Base-by-base conservation (phyloP, 2,888 invertebrate species). In the Orchesellides sinensis region DNA sequence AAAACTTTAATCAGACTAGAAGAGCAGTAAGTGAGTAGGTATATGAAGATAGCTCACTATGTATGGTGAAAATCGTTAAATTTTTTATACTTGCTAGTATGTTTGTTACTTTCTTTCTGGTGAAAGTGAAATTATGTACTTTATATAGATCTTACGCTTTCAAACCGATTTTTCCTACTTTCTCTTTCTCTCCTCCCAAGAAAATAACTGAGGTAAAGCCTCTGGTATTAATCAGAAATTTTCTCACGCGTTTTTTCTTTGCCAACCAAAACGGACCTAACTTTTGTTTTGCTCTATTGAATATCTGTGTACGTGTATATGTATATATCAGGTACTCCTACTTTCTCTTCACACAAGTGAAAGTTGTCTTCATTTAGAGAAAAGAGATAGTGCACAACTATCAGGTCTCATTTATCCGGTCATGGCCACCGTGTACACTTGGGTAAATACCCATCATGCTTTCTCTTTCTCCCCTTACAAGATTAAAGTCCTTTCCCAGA, bases 141-240 rank as follows among this genome's bases (percentile, higher is more conserved):
- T n/a, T n/a, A n/a, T n/a, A n/a, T n/a, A n/a, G n/a, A n/a, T n/a
- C n/a, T n/a, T n/a, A n/a, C n/a, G n/a, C n/a, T n/a, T n/a, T n/a
- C n/a, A n/a, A n/a, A n/a, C n/a, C n/a, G n/a, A n/a, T n/a, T 59
- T 59, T 59, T 17, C 8, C 56, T 23, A 6, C 21, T 56, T 56
- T 23, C 21, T 56, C 19, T 52, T n/a, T 65, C 6, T 19, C 49
- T 14, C 3, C 14, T 5, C 14, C 4, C 4, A 21, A 29, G 17
- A 27, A 68, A 25, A 54, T 52, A 35, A 25, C 32, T 21, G 35
- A 35, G 35, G 19, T 17, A 12, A 27, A 29, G 68, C 49, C 68
- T 52, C 21, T 83, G 74, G 83, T 63, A 83, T 83, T 84, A 79
- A 84, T 84, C 83, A 84, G 74, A 84, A 84, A 75, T 84, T 84